Evolutionary conservation across 2,113 vertebrate species (phyloP).

Genomic region (Pollimyrus isidori): DNA sequence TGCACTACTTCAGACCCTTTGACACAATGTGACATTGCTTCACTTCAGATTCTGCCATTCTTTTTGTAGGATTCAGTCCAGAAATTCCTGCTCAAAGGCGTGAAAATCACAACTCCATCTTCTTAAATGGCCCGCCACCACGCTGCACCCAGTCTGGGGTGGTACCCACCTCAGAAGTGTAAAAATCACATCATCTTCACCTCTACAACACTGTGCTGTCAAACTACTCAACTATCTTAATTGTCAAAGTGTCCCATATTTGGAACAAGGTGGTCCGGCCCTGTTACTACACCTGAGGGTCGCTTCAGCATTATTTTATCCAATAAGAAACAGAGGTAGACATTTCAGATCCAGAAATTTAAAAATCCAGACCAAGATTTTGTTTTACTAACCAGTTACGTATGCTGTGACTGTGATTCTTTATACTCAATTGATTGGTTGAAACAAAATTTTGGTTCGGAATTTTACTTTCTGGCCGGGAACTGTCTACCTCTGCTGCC

Average conservation of each 20-base stretch:
- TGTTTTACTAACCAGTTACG: background rate
- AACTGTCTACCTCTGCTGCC: background rate
- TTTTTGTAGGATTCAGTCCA: background rate
- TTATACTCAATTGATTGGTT: background rate
- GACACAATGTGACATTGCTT: background rate
- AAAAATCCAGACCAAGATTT: background rate
- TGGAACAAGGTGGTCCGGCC: background rate
- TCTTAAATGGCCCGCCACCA: background rate
- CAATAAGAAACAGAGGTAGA: background rate
- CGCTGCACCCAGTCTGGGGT: background rate
- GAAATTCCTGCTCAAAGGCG: background rate
- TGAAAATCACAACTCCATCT: background rate
- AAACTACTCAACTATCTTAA: background rate
- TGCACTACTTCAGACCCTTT: background rate
- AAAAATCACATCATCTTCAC: background rate
- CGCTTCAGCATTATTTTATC: background rate
- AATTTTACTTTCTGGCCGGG: background rate
- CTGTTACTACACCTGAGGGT: background rate
- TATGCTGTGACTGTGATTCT: background rate
- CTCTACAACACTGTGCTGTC: background rate
- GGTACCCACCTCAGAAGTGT: background rate
- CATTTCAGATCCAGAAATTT: background rate
- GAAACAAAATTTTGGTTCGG: background rate
- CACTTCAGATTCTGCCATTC: background rate
- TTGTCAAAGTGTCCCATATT: background rate